Percentiles rank a stretch among this genome's conserved stretches.
Conservation (phyloP, 2,113 vertebrate genomes). For the Sapayoa aenigma region DNA sequence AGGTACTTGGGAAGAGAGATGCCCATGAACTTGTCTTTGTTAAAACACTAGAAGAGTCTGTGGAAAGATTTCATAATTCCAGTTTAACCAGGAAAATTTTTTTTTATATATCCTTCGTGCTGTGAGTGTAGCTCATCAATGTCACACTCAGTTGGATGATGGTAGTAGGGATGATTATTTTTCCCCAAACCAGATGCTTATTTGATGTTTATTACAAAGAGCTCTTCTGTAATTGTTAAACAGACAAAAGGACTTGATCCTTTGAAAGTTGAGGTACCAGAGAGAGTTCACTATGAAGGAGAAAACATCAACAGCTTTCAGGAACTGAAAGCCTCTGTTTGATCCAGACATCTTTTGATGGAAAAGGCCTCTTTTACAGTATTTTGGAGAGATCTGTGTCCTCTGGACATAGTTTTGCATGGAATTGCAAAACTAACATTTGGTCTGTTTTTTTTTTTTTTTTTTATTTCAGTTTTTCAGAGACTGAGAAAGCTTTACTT, state of each 20-base stretch:
- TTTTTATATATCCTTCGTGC: background rate
- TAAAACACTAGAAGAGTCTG: background rate
- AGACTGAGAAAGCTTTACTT: background rate
- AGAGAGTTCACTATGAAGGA: background rate
- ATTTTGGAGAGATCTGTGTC: background rate
- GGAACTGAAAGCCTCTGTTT: background rate
- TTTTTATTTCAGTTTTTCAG: background rate
- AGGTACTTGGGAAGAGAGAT: background rate
- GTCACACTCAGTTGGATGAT: background rate
- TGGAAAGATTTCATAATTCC: background rate
- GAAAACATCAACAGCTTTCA: background rate
- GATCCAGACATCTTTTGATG: background rate
- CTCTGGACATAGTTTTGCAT: too few species aligned
- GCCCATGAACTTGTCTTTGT: background rate
- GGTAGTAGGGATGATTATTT: background rate
- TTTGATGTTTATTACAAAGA: background rate
- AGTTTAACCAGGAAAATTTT: background rate
- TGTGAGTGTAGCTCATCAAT: background rate
- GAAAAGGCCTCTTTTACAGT: background rate
- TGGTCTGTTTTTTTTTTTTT: background rate
- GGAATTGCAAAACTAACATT: background rate
- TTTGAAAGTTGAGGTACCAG: background rate
- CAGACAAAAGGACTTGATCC: background rate
- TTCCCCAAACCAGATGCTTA: background rate
- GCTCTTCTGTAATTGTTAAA: background rate